Percentiles rank a stretch among this genome's conserved stretches.
phyloP scores from a whole-genome alignment of 2,113 vertebrate genomes.

The Recurvirostra avosetta region DNA sequence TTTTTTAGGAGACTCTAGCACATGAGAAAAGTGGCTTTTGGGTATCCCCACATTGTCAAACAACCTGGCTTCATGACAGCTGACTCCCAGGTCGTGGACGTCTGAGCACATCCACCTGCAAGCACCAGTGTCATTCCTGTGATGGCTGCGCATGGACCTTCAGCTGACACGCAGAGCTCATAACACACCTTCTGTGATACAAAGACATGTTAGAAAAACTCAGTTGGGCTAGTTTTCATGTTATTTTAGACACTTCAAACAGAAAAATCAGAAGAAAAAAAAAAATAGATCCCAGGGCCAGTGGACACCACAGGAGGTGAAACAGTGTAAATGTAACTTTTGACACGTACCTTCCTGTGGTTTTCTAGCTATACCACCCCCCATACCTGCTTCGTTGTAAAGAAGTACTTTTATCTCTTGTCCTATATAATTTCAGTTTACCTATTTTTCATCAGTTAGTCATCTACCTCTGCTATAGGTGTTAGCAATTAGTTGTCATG shows the following conservation, averaged over 20 bases:
- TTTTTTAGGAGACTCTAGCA: neutral
- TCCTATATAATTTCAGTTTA: neutral
- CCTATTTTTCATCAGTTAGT: neutral
- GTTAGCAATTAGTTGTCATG: neutral
- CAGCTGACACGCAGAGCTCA: neutral
- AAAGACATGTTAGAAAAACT: neutral
- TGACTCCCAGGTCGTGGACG: neutral
- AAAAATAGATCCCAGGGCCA: neutral
- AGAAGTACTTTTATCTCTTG: neutral
- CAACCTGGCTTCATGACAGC: accelerated
- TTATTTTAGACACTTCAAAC: neutral
- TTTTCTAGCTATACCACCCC: neutral
- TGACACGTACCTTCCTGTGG: neutral
- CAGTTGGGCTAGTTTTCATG: neutral
- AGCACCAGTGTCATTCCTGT: neutral
- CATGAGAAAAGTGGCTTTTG: neutral
- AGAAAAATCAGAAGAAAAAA: neutral
- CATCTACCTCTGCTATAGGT: neutral
- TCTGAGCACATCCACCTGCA: neutral
- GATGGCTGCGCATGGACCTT: neutral
- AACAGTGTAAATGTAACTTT: neutral
- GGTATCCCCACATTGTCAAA: neutral
- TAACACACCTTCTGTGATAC: neutral
- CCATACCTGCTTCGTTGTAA: neutral
- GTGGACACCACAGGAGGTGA: neutral